Percentiles rank a stretch among this genome's conserved stretches.
Evolutionary conservation across 1,140 invertebrate species (phyloP).

Genomic region (Bombus pyrosoma): DNA sequence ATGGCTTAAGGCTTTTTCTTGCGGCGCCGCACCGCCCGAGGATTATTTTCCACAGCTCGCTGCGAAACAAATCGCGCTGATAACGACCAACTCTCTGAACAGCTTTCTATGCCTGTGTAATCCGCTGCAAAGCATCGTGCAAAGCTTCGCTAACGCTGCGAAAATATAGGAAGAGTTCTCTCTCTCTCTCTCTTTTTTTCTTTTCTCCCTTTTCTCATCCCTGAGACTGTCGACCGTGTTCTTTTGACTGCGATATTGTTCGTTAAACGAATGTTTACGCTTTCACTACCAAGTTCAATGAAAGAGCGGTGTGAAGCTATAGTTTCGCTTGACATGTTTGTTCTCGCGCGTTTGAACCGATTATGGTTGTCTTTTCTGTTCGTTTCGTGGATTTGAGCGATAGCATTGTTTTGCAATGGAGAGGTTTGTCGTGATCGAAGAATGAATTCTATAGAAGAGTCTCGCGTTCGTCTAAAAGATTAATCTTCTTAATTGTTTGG

Average conservation of each 20-base stretch:
- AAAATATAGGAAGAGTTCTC: neutral
- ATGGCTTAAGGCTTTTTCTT: slow-evolving; percentile 44
- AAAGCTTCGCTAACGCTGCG: neutral
- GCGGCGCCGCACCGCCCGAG: neutral
- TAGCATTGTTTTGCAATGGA: neutral
- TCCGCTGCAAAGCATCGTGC: neutral
- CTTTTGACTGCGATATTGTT: neutral
- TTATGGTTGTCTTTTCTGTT: neutral
- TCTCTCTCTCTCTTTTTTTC: neutral
- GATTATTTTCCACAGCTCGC: slow-evolving; percentile 29
- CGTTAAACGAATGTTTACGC: neutral
- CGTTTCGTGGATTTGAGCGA: neutral
- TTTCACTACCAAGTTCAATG: neutral
- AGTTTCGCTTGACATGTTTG: no score
- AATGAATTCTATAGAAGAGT: no score
- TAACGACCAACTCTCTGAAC: slow-evolving; percentile 18
- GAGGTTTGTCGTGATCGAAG: neutral
- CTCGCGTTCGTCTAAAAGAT: neutral
- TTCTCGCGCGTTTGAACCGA: no score
- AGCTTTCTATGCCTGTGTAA: slow-evolving; percentile 10
- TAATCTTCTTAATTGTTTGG: neutral
- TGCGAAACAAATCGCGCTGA: slow-evolving; percentile 46
- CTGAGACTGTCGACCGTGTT: neutral
- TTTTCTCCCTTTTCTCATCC: neutral
- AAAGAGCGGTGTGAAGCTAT: neutral